phyloP scores from a whole-genome alignment of 2,888 invertebrate species.

The Phaedon cochleariae region DNA sequence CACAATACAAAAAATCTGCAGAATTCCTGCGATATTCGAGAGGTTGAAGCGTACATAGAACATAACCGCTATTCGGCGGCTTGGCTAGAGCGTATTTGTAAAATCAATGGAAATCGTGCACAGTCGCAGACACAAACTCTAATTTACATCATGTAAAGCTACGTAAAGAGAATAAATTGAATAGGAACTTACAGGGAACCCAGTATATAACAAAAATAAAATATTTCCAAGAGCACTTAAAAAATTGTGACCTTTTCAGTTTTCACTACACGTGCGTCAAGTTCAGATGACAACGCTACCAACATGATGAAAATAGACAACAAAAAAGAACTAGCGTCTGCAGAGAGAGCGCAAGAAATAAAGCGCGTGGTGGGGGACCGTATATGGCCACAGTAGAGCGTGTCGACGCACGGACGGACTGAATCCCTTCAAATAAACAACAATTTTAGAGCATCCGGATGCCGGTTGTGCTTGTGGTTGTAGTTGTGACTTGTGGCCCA shows the following conservation, averaged over 20 bases:
- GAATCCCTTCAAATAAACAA: too few relatives aligned
- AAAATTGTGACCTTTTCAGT: neutral
- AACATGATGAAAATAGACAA: neutral
- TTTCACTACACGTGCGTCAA: neutral
- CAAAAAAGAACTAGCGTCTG: too few relatives aligned
- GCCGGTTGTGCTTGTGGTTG: too few relatives aligned
- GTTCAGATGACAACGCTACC: neutral
- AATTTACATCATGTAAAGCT: neutral
- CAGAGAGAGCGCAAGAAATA: too few relatives aligned
- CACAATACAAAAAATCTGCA: neutral
- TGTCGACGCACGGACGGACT: too few relatives aligned
- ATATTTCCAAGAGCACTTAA: neutral
- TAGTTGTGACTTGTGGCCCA: too few relatives aligned
- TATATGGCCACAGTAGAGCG: too few relatives aligned
- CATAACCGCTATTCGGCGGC: slow-evolving; percentile 27
- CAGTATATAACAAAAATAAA: slow-evolving; percentile 14
- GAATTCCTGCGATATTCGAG: neutral
- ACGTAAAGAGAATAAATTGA: neutral
- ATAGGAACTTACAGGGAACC: slow-evolving; percentile 5
- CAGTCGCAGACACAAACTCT: neutral
- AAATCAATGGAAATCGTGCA: neutral
- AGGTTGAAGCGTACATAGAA: slow-evolving; percentile 14
- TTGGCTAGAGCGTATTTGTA: neutral
- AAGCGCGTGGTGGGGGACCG: too few relatives aligned
- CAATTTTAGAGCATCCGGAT: too few relatives aligned